Conservation (phyloP, 2,797 vertebrate genomes). For the Petrocephalus sullivani region DNA sequence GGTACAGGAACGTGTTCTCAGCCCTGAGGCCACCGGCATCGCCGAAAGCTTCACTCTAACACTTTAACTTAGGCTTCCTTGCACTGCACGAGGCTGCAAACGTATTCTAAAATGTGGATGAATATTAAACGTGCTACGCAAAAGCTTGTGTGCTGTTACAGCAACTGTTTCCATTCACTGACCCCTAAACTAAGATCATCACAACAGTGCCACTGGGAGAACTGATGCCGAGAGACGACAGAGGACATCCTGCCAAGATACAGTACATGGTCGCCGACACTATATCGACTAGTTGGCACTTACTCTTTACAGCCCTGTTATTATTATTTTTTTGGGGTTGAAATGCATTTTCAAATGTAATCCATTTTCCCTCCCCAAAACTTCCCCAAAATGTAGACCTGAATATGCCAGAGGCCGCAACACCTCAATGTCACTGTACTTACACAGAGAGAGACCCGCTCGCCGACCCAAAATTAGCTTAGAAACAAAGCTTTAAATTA, state of each 20-base stretch:
- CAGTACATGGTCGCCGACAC: neutral
- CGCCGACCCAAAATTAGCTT: conserved; percentile 1
- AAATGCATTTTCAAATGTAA: neutral
- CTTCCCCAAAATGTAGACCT: neutral
- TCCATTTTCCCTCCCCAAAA: neutral
- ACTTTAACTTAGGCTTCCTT: neutral
- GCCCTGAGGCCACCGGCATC: neutral
- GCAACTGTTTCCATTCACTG: neutral
- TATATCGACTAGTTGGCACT: neutral
- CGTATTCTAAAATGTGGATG: neutral
- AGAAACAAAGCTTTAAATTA: conserved; percentile 32
- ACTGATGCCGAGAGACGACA: neutral
- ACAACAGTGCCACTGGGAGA: neutral
- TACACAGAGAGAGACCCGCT: neutral
- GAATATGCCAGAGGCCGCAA: neutral
- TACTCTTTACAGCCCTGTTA: neutral
- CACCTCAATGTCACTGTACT: neutral
- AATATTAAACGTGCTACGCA: neutral
- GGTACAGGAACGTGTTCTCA: too few species aligned
- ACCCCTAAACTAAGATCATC: neutral
- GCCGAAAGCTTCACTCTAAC: neutral
- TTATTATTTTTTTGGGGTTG: neutral
- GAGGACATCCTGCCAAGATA: neutral
- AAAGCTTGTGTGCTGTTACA: neutral
- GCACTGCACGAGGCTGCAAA: neutral